Evolutionary conservation across 2,888 invertebrate genomes (phyloP), one percentile per base, ranked within the genome.

Genomic region (Peribatodes rhomboidaria): DNA sequence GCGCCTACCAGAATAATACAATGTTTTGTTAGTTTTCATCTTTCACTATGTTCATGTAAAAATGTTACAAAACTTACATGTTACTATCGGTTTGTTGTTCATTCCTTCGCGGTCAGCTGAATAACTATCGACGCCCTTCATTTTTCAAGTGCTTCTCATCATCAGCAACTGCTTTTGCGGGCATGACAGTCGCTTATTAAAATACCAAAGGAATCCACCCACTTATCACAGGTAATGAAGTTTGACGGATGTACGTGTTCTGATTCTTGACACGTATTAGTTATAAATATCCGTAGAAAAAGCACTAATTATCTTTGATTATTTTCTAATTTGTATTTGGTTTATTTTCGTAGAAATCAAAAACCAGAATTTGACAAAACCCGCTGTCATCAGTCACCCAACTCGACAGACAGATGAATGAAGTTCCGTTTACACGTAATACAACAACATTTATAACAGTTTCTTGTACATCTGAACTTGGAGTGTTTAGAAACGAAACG

Each of bases 61-160:
- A 44, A 14, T n/a, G 18, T 35, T 37, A 39, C 16, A 42, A 42
- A 50, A 94, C 95, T 94, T 94, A 96, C 96, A 96, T 90, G 96
- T 96, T 87, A 96, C 94, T 79, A 96, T 95, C 65, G 96, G 96
- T 89, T 95, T 95, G 82, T 95, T 94, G 86, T 95, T 95, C 94
- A 95, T 95, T 84, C 94, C 92, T 89, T 93, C 93, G 75, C 88
- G 90, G 82, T 93, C 85, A 74, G 85, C 83, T 82, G 82, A 75
- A 78, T 86, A 85, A 82, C 83, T 92, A 90, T 93, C 91, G 86
- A 93, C 92, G 82, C 94, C 94, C 93, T 94, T 95, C 94, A 95
- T 95, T 93, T 91, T 94, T 92, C 74, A 83, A 70, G 64, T 59
- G 75, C 77, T 80, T 79, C 73, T 77, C 92, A 93, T 92, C 84